Conservation (phyloP, 2,888 invertebrate genomes). For the Eupithecia dodoneata region DNA sequence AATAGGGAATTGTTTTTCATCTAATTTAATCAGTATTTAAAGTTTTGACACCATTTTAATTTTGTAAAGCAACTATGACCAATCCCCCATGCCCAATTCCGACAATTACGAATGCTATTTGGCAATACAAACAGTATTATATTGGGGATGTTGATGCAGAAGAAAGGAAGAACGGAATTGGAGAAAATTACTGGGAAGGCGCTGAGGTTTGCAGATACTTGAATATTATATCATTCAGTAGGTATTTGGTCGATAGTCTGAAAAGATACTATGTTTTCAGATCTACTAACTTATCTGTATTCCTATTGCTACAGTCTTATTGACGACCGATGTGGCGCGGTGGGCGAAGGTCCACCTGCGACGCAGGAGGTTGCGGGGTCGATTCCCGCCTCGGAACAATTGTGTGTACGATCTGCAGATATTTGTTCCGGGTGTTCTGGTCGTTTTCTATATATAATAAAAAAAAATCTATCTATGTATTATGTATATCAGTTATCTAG, state of each 20-base stretch:
- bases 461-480: no score
- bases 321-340: no score
- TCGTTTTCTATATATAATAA: no score
- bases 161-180: constrained; percentile 54
- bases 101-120: constrained; percentile 52
- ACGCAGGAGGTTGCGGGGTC: no score
- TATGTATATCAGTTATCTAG: no score
- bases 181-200: constrained; percentile 66
- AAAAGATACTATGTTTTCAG: no score
- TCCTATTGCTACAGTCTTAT: no score
- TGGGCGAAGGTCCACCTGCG: no score
- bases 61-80: not conserved
- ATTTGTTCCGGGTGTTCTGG: no score
- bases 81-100: constrained; percentile 43
- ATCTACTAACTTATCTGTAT: no score
- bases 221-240: not conserved
- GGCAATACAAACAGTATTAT: constrained; percentile 68
- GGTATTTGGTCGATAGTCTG: not conserved
- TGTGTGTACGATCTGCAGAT: no score
- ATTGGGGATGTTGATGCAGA: constrained; percentile 66
- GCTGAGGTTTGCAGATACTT: constrained; percentile 55
- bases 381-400: no score
- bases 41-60: not conserved
- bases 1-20: not conserved
- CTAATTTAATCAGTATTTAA: not conserved